Conservation (phyloP, 1,140 invertebrate species). For the Cryptotermes secundus region DNA sequence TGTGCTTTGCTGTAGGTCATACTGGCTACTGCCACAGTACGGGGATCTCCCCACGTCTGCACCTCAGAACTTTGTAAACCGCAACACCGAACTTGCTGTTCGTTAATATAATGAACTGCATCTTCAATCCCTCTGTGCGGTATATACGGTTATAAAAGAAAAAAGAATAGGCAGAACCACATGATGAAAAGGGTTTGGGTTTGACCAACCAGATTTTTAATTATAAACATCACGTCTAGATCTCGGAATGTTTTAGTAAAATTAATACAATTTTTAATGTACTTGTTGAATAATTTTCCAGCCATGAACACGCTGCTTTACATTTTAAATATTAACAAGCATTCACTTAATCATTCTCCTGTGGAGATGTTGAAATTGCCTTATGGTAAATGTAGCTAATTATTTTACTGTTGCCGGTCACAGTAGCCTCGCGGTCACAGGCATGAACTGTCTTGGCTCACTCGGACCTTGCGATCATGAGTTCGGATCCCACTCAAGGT, state of each 20-base stretch:
- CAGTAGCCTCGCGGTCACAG: too few species aligned
- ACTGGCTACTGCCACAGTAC: too few species aligned
- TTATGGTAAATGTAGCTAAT: too few species aligned
- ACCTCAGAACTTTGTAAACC: neutral
- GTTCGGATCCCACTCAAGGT: too few species aligned
- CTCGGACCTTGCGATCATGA: too few species aligned
- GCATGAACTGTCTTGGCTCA: too few species aligned
- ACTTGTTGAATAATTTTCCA: neutral
- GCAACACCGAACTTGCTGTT: neutral
- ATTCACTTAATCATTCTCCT: too few species aligned
- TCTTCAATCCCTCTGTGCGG: neutral
- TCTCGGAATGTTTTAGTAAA: neutral
- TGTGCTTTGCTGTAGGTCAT: too few species aligned
- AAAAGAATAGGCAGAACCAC: neutral
- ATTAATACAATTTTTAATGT: neutral
- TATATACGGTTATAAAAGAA: neutral
- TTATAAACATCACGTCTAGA: neutral
- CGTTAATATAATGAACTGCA: neutral
- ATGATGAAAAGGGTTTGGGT: neutral
- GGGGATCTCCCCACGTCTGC: too few species aligned
- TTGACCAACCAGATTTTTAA: neutral
- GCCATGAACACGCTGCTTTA: neutral
- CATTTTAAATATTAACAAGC: neutral
- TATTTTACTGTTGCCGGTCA: too few species aligned
- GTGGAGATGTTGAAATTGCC: too few species aligned